Conservation (phyloP, 64 coral and sea anemone genomes). For the Actinia equina region DNA sequence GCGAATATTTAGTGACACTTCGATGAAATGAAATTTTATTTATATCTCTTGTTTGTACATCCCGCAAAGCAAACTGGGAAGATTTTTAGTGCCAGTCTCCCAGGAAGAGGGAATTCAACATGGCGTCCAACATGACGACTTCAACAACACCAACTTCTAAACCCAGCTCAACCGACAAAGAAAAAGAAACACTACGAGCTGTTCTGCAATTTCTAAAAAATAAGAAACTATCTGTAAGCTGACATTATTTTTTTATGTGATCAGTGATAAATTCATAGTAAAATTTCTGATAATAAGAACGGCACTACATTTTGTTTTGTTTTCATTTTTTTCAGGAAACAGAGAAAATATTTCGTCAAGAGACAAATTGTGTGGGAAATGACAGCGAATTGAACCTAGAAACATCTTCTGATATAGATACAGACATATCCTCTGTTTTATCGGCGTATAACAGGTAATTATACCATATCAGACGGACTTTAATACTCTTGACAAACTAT, state of each 20-base stretch:
- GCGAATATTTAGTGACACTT: too few species aligned
- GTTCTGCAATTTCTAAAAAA: slow-evolving; percentile 94
- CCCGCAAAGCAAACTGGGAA: not conserved
- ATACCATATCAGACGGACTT: too few species aligned
- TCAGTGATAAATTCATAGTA: not conserved
- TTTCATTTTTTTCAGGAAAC: slow-evolving; percentile 55
- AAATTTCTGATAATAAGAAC: not conserved
- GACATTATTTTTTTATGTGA: not conserved
- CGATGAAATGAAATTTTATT: too few species aligned
- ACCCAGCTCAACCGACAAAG: slow-evolving; percentile 45
- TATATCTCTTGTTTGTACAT: too few species aligned
- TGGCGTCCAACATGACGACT: slow-evolving; percentile 46
- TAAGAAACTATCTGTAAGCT: slow-evolving; percentile 79
- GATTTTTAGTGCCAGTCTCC: not conserved
- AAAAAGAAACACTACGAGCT: slow-evolving; percentile 86
- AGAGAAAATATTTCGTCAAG: slow-evolving; percentile 91
- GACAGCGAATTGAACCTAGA: slow-evolving; percentile 80
- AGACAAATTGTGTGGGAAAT: slow-evolving; percentile 55
- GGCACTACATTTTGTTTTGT: not conserved
- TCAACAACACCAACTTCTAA: not conserved
- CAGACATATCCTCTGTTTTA: slow-evolving; percentile 82
- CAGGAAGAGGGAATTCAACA: slow-evolving; percentile 26
- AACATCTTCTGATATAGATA: slow-evolving; percentile 69
- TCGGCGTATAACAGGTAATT: slow-evolving; percentile 83
- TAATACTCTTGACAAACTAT: too few species aligned